These are phyloP conservation scores for Conus betulinus DNA, from an alignment of 1,140 invertebrate genomes.

Conservation along the genomic window DNA sequence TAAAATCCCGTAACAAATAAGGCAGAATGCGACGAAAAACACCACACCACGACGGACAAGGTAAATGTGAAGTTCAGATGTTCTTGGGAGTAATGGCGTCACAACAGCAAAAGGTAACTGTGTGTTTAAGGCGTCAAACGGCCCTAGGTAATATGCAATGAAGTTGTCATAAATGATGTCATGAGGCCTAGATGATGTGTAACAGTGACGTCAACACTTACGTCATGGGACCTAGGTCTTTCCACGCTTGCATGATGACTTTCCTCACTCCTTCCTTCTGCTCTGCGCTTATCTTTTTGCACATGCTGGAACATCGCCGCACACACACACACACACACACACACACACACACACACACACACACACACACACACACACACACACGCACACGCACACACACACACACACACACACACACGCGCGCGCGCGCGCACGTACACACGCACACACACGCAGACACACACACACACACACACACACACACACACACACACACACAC, in stretches of 20 bases:
- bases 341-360: slow-evolving; percentile 13
- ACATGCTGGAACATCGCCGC: background rate
- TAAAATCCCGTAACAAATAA: no score
- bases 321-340: background rate
- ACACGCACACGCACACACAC: background rate
- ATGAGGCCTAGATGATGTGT: no score
- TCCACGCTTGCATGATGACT: slow-evolving; percentile 78
- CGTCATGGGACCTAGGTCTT: slow-evolving; percentile 85
- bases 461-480: background rate
- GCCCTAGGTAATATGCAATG: no score
- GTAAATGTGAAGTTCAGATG: no score
- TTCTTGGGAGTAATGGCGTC: no score
- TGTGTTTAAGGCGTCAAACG: no score
- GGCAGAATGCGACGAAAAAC: no score
- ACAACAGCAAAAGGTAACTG: no score
- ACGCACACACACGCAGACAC: background rate
- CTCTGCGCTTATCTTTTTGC: background rate
- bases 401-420: background rate
- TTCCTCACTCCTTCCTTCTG: slow-evolving; percentile 40
- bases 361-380: background rate
- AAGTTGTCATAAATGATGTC: no score
- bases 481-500: background rate
- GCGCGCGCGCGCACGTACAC: background rate
- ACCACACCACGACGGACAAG: no score
- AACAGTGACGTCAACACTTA: slow-evolving; percentile 73